Conservation (phyloP, 2,113 vertebrate species). For the Motacilla alba region DNA sequence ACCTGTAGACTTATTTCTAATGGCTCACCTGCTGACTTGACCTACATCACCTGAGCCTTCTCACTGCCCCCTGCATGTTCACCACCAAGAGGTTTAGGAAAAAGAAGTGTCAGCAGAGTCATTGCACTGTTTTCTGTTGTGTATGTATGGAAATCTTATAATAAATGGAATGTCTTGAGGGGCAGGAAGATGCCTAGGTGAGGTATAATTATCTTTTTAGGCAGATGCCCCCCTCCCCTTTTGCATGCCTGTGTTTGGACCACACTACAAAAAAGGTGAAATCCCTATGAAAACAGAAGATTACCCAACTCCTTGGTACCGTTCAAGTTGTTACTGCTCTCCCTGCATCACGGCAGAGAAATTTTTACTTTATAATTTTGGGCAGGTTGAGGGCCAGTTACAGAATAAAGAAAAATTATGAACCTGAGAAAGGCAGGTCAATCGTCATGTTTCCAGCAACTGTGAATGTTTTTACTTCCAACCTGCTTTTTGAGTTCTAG, state of each 20-base stretch:
- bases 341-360: background rate
- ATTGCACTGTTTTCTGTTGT: background rate
- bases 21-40: background rate
- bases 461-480: background rate
- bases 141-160: background rate
- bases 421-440: background rate
- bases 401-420: background rate
- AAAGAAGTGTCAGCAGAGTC: background rate
- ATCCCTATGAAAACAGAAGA: background rate
- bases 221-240: fast-evolving
- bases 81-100: background rate
- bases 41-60: background rate
- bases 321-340: background rate
- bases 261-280: background rate
- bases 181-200: background rate
- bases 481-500: background rate
- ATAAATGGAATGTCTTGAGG: background rate
- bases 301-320: background rate
- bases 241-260: background rate
- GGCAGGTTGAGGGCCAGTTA: background rate
- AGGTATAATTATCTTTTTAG: background rate
- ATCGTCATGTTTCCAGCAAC: background rate
- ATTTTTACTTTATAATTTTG: background rate
- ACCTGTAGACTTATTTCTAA: background rate
- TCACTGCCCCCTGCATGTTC: background rate